These are phyloP conservation scores for Holothuria scabra DNA, from an alignment of 53 echinoderm and acorn worm species.

Conservation along the genomic window DNA sequence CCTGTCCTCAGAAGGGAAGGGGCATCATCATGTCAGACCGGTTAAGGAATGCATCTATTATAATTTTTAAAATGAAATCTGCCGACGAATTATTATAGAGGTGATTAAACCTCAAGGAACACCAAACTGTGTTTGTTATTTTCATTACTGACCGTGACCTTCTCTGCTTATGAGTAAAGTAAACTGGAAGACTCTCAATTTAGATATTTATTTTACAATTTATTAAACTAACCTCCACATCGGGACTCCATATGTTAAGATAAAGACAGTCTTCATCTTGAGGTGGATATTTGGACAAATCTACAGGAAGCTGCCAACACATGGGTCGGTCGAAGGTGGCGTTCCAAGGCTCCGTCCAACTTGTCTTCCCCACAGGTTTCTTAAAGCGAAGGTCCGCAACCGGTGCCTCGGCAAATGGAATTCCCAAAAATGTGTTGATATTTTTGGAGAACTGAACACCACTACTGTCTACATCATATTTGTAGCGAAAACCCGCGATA, in stretches of 20 bases:
- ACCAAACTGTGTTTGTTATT: too few species aligned
- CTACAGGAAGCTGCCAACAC: conserved; percentile 53
- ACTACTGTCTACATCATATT: neutral
- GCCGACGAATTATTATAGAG: too few species aligned
- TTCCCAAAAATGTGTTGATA: conserved; percentile 75
- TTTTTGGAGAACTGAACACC: conserved; percentile 31
- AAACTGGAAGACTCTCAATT: too few species aligned
- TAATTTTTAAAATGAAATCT: too few species aligned
- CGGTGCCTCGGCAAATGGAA: conserved; percentile 89
- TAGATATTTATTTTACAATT: neutral
- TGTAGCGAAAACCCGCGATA: conserved; percentile 2
- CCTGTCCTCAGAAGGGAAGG: too few species aligned
- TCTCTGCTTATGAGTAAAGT: too few species aligned
- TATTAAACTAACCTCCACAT: conserved; percentile 32
- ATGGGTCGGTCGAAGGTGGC: conserved; percentile 68
- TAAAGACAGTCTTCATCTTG: conserved; percentile 66
- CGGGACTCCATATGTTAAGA: conserved; percentile 62
- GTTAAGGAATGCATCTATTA: too few species aligned
- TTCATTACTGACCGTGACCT: too few species aligned
- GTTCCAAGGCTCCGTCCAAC: conserved; percentile 68
- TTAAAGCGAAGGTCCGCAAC: conserved; percentile 68
- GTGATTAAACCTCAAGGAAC: too few species aligned
- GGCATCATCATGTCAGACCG: too few species aligned
- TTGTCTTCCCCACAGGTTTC: conserved; percentile 50
- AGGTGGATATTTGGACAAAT: conserved; percentile 35